phyloP scores from a whole-genome alignment of 2,888 invertebrate genomes.

The Osmoderma eremita region DNA sequence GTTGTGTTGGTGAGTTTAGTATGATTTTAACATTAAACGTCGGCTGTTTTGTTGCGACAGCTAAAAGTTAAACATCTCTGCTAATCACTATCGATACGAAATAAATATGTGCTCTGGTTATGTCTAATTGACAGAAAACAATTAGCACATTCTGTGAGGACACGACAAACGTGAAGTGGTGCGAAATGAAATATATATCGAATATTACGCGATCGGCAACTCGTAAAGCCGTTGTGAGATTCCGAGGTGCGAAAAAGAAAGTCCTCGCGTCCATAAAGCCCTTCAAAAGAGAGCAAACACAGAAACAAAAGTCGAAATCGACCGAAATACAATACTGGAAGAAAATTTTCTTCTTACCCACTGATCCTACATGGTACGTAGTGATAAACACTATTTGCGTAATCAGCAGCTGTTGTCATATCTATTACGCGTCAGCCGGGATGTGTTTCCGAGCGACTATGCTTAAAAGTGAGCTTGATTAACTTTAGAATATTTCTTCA shows the following conservation, averaged over 20 bases:
- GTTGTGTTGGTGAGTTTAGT: no score
- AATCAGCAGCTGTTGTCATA: background rate
- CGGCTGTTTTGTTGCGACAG: no score
- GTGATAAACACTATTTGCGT: slow-evolving; percentile 7
- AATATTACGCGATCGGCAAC: no score
- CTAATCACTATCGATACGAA: no score
- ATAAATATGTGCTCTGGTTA: no score
- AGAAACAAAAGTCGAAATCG: background rate
- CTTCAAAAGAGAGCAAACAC: background rate
- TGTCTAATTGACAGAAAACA: no score
- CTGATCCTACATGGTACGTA: slow-evolving; percentile 3
- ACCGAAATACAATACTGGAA: background rate
- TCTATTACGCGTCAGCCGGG: background rate
- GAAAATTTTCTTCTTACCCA: background rate
- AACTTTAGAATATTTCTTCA: background rate
- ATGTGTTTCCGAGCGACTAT: background rate
- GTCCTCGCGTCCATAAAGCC: background rate
- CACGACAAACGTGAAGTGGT: no score
- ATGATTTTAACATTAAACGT: no score
- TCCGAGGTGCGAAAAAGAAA: background rate
- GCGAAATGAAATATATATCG: no score
- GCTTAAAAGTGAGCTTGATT: background rate
- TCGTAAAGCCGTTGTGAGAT: background rate
- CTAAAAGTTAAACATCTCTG: no score
- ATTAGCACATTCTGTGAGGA: no score